Conservation (phyloP, 2,113 vertebrate species). For the Paracanthobrama guichenoti region DNA sequence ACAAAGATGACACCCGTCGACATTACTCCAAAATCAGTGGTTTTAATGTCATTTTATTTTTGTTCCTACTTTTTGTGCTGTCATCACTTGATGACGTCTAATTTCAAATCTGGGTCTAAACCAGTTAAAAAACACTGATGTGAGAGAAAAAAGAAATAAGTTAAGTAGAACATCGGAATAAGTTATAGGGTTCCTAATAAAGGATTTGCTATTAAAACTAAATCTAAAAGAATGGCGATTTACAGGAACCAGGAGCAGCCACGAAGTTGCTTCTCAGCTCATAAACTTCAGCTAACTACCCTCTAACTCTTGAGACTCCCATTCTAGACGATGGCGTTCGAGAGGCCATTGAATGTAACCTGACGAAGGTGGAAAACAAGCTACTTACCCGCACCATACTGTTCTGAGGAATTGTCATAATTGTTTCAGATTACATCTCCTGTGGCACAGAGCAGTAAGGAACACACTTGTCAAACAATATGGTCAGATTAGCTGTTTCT, state of each 20-base stretch:
- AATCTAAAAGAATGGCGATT: constrained; percentile 52
- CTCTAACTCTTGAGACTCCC: constrained; percentile 43
- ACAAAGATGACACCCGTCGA: background rate
- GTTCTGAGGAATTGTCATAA: constrained; percentile 78
- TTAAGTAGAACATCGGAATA: background rate
- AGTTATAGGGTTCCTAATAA: background rate
- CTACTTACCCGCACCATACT: constrained; percentile 76
- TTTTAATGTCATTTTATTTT: background rate
- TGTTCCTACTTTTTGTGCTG: background rate
- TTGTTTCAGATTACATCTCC: constrained; percentile 79
- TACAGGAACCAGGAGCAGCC: background rate
- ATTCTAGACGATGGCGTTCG: constrained; percentile 57
- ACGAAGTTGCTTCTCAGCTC: constrained; percentile 36
- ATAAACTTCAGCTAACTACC: constrained; percentile 55
- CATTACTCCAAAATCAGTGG: background rate
- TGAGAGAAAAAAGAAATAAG: background rate
- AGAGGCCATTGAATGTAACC: constrained; percentile 74
- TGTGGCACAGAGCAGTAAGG: constrained; percentile 74
- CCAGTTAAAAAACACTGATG: background rate
- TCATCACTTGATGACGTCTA: background rate
- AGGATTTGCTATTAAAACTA: constrained; percentile 48
- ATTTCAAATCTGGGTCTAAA: background rate
- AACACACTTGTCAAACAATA: constrained; percentile 79
- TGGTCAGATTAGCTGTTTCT: constrained; percentile 81
- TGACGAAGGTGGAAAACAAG: constrained; percentile 68